Evolutionary conservation across 64 coral and sea anemone genomes (phyloP), one percentile per base, ranked within the genome.

Genomic region (Stichodactyla helianthus): DNA sequence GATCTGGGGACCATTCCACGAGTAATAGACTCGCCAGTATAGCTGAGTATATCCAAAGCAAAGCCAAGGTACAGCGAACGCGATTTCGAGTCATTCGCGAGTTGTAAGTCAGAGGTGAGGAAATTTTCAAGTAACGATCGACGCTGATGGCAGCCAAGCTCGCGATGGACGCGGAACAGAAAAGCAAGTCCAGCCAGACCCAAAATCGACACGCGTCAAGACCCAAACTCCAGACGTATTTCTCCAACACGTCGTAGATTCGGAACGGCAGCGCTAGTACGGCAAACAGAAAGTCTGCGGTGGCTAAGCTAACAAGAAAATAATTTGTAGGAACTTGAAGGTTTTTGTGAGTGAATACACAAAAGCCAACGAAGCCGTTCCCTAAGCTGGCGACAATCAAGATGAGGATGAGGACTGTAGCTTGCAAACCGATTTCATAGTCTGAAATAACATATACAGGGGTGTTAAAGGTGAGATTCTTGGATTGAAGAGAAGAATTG

Each of bases 81-180:
- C 90, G 80, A 15, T 55, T 90, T 54, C 84, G 59, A 18, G 85
- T 97, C 94, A 97, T 97, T 53, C 76, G 77, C 22, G 74, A 83
- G 86, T 97, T 83, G 71, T 97, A 97, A 15, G 88, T 89, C 44
- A 97, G 71, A 20, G 94, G 94, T 5, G 94, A 93, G 64, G 88
- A 89, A 58, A 97, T 97, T 77, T 93, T 97, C 53, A 93, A 89
- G 77, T 97, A 97, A 58, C 94, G 94, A 57, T 97, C 94, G 5
- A 97, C 94, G 55, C 94, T 97, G 6, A 97, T 97, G 26, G 94
- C 94, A 15, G 94, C 94, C 44, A 97, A 81, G 80, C 93, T 97
- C 0, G 94, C 94, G 44, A 97, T 88, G 55, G 94, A 97, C 6
- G 94, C 94, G 5, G 91, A 93, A 14, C 94, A 97, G 57, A 97